These are phyloP conservation scores for Coracopsis vasa DNA, from an alignment of 2,113 vertebrate genomes.

Conservation along the genomic window DNA sequence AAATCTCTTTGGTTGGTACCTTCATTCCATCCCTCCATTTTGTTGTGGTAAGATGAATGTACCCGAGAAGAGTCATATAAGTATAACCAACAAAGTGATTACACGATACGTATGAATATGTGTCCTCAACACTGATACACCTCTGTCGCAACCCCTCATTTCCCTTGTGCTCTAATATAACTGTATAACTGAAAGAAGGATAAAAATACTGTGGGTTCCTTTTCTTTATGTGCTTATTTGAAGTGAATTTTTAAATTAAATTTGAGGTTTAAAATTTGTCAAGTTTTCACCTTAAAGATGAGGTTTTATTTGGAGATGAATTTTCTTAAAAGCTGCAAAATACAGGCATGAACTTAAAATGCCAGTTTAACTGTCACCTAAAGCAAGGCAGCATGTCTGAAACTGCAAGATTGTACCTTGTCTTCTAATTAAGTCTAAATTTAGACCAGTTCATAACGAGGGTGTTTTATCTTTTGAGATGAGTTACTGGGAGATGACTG, in stretches of 20 bases:
- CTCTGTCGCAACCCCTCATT: not conserved
- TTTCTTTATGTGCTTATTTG: not conserved
- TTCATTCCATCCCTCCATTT: not conserved
- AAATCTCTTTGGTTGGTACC: not conserved
- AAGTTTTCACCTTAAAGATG: not conserved
- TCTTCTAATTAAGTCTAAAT: slow-evolving; percentile 51
- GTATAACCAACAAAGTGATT: not conserved
- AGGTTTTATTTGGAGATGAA: not conserved
- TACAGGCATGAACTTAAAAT: not conserved
- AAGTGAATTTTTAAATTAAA: not conserved
- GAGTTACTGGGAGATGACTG: slow-evolving; percentile 39
- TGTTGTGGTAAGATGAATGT: not conserved
- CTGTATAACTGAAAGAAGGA: not conserved
- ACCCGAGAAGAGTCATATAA: not conserved
- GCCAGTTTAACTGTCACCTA: slow-evolving; percentile 10
- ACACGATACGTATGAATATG: not conserved
- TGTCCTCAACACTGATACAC: not conserved
- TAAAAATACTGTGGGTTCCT: not conserved
- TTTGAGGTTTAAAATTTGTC: not conserved
- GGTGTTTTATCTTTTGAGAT: slow-evolving; percentile 33
- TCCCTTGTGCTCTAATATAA: not conserved
- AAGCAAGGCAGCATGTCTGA: not conserved
- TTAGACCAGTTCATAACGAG: not conserved
- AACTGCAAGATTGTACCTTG: not conserved
- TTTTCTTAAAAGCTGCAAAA: not conserved